Base-by-base conservation (phyloP, 2,797 vertebrate genomes). In the Anomalospiza imberbis region DNA sequence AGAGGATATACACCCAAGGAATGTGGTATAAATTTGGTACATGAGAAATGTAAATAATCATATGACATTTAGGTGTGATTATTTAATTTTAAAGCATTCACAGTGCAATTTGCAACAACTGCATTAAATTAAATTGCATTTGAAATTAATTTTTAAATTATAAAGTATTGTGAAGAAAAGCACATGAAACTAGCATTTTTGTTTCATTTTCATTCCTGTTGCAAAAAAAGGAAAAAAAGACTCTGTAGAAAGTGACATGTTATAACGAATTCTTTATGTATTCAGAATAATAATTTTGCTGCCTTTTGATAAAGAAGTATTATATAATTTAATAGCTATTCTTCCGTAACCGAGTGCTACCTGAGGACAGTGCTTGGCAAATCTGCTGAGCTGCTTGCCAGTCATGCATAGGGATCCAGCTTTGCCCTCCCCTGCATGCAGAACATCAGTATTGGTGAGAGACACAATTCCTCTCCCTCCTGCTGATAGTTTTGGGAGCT, bases 11-110 rank as follows among this genome's bases (percentile, higher is more conserved):
- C 26, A 40, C 58, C 40, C 13, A 29, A 61, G 48, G 62, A 92
- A 65, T 9, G 4, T 29, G 34, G 13, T 71, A 48, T 75, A 70
- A 76, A 90, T 62, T 55, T 86, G n/a, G 38, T 58, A 91, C 55
- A 53, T 76, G 55, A 86, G 73, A 85, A 94, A 77, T 80, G 6
- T 73, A 42, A 85, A 72, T 42, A 85, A 70, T 91, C 42, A 77
- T 32, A 67, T 83, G 74, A 91, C 26, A 93, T 95, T 95, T 93
- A 78, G n/a, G 12, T 61, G 48, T 82, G 51, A 96, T 93, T 95
- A 89, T 66, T 94, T 93, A 82, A 96, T 95, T 91, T 93, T 86
- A 86, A 96, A 91, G 42, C 54, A 92, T 92, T 97, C 91, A 94
- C 20, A 54, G 34, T 76, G 31, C 70, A 84, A 91, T 95, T 93